These are phyloP conservation scores for Eledona agricola DNA, from an alignment of 2,888 invertebrate genomes.

Conservation along the genomic window DNA sequence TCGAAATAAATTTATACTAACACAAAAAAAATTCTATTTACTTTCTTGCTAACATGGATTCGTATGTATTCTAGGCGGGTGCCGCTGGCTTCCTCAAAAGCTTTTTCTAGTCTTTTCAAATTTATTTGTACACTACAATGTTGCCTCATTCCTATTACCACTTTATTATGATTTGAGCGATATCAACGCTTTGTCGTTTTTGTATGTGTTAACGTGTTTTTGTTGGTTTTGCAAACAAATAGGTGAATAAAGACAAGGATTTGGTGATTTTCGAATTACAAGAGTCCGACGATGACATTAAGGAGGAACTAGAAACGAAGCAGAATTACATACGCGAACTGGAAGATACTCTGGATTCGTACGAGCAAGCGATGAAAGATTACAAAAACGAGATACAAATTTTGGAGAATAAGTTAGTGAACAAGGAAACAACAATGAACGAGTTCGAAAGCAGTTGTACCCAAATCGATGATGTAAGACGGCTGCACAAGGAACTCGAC, in stretches of 20 bases:
- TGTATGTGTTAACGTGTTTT: conserved; percentile 34
- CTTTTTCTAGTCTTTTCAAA: conserved; percentile 78
- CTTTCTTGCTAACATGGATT: conserved; percentile 49
- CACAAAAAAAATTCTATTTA: conserved; percentile 39
- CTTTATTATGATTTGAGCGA: conserved; percentile 45
- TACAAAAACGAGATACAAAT: conserved; percentile 61
- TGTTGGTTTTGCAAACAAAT: conserved; percentile 38
- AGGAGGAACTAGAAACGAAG: conserved; percentile 45
- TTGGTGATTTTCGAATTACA: conserved; percentile 41
- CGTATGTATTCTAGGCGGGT: conserved; percentile 73
- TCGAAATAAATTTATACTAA: conserved; percentile 35
- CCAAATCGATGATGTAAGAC: conserved; percentile 43
- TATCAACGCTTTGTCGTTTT: conserved; percentile 34
- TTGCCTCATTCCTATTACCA: conserved; percentile 58
- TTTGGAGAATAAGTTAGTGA: conserved; percentile 49
- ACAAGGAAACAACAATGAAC: conserved; percentile 45
- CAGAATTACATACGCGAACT: conserved; percentile 58
- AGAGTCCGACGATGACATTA: conserved; percentile 42
- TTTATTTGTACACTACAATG: conserved; percentile 49
- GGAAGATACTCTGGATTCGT: conserved; percentile 66
- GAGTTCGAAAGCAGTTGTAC: conserved; percentile 45
- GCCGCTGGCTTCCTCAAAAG: conserved; percentile 94
- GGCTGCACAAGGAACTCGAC: conserved; percentile 49
- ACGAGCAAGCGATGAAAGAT: conserved; percentile 65
- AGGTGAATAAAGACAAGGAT: conserved; percentile 36